phyloP scores from a whole-genome alignment of 1,140 invertebrate genomes.

The Euglossa dilemma region DNA sequence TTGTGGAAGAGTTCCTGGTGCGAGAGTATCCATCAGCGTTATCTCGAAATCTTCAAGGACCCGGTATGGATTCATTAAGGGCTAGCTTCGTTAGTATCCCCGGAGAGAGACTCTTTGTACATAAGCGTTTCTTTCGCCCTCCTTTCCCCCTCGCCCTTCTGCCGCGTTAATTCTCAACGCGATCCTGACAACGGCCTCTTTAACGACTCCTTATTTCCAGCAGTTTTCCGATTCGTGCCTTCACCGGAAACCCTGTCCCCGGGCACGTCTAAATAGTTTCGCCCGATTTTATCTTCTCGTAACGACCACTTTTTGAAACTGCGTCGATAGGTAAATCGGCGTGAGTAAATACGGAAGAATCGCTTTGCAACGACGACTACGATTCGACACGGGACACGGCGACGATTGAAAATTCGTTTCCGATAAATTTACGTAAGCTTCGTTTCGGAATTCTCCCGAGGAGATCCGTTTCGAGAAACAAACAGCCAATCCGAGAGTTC shows the following conservation, averaged over 20 bases:
- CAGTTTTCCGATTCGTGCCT: neutral
- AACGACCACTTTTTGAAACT: no score
- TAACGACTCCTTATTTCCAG: neutral
- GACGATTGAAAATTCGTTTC: no score
- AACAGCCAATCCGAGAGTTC: no score
- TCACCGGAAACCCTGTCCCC: neutral
- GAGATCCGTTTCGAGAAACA: no score
- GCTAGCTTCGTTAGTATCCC: constrained; percentile 71
- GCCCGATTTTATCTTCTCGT: no score
- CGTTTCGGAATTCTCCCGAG: no score
- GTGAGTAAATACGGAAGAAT: no score
- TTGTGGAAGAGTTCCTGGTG: constrained; percentile 38
- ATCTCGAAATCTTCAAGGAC: constrained; percentile 66
- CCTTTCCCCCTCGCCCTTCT: constrained; percentile 6
- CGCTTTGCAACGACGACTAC: no score
- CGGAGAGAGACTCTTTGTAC: constrained; percentile 30
- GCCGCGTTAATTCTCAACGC: constrained; percentile 9
- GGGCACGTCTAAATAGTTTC: no score
- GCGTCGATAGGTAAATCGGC: no score
- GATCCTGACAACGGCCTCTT: neutral
- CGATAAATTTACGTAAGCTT: no score
- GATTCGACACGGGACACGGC: no score
- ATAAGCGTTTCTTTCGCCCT: constrained; percentile 33
- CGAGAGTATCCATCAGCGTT: constrained; percentile 69
- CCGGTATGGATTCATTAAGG: constrained; percentile 73